Evolutionary conservation across 1,140 invertebrate species (phyloP).

Genomic region (Liolophura sinensis): DNA sequence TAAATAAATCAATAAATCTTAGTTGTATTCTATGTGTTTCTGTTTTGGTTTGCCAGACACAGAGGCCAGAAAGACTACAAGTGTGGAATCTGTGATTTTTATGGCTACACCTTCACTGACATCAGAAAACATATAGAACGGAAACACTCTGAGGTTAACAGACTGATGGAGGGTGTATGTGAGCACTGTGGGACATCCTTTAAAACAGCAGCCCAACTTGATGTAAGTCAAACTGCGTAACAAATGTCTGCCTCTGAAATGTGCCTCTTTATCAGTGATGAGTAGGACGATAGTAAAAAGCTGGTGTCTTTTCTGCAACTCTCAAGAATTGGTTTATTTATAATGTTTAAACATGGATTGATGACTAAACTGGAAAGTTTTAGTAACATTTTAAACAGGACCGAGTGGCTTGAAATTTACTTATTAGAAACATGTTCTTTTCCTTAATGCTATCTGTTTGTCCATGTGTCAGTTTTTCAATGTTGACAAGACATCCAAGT

Average conservation of each 20-base stretch:
- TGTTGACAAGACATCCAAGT: too few species aligned
- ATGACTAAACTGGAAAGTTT: constrained; percentile 4
- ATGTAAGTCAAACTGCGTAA: constrained; percentile 29
- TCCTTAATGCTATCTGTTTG: neutral
- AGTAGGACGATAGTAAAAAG: too few species aligned
- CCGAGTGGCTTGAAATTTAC: neutral
- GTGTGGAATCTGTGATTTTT: constrained; percentile 60
- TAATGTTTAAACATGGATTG: too few species aligned
- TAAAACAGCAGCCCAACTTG: constrained; percentile 39
- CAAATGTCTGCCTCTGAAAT: too few species aligned
- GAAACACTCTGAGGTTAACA: constrained; percentile 54
- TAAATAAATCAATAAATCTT: neutral
- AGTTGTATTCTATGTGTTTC: neutral
- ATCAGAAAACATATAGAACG: constrained; percentile 61
- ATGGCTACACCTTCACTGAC: constrained; percentile 61
- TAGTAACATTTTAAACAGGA: neutral
- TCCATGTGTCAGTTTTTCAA: too few species aligned
- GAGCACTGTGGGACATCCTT: constrained; percentile 52
- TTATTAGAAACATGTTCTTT: too few species aligned
- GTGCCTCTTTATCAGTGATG: too few species aligned
- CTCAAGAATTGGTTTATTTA: too few species aligned
- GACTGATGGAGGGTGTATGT: constrained; percentile 37
- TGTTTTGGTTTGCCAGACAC: constrained; percentile 34
- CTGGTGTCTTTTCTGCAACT: too few species aligned
- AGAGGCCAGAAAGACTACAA: constrained; percentile 54